phyloP scores from a whole-genome alignment of 1,140 invertebrate species.

The Panulirus ornatus region DNA sequence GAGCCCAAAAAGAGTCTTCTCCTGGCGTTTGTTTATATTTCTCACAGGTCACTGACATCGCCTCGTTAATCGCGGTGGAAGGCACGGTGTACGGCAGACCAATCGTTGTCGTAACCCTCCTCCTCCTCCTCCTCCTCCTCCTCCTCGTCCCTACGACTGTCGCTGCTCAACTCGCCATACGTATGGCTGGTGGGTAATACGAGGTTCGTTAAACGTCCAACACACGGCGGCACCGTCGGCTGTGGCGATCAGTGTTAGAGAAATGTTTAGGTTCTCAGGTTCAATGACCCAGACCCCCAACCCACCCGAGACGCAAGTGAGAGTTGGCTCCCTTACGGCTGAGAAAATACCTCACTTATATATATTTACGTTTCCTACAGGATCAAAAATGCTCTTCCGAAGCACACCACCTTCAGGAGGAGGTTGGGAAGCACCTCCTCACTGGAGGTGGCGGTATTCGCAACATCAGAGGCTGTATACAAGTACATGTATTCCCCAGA shows the following conservation, averaged over 20 bases:
- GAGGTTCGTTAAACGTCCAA: too few species aligned
- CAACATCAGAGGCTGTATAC: too few species aligned
- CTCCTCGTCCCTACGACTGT: too few species aligned
- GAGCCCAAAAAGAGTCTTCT: not conserved
- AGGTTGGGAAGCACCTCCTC: too few species aligned
- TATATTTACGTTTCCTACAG: not conserved
- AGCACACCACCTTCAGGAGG: too few species aligned
- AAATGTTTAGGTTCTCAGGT: not conserved
- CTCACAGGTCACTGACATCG: not conserved
- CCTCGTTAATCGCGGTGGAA: not conserved
- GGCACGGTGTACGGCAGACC: not conserved
- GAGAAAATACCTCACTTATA: not conserved
- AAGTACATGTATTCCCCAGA: not conserved
- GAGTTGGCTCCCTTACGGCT: not conserved
- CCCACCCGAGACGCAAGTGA: not conserved
- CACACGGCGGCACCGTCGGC: not conserved
- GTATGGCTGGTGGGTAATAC: too few species aligned
- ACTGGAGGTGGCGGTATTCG: too few species aligned
- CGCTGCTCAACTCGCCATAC: too few species aligned
- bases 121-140: not conserved
- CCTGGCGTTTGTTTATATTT: not conserved
- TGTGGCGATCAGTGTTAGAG: not conserved
- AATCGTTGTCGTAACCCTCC: not conserved
- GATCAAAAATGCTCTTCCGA: too few species aligned
- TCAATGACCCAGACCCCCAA: not conserved